Evolutionary conservation across 1,140 invertebrate species (phyloP).

Genomic region (Asbolus verrucosus): DNA sequence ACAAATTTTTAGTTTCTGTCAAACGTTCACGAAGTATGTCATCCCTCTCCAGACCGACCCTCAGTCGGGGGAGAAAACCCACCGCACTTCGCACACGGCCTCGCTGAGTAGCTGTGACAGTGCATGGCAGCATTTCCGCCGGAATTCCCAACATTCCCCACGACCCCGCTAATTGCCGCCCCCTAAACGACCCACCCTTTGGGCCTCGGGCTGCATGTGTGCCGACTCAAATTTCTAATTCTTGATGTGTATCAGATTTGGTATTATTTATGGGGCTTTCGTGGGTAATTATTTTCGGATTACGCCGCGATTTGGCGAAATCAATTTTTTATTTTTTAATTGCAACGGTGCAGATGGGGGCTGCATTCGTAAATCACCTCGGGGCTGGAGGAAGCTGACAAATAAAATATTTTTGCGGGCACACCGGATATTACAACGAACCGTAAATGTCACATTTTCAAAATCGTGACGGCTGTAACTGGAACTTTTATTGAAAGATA

Average conservation of each 20-base stretch:
- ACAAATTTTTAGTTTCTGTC: conserved; percentile 30
- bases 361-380: neutral
- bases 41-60: neutral
- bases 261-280: conserved; percentile 48
- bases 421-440: too few relatives aligned
- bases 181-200: conserved; percentile 42
- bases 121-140: conserved; percentile 50
- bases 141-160: conserved; percentile 55
- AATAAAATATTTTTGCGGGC: too few relatives aligned
- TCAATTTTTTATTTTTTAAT: conserved; percentile 42
- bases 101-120: conserved; percentile 45
- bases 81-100: too few relatives aligned
- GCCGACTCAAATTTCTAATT: conserved; percentile 50
- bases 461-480: too few relatives aligned
- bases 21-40: conserved; percentile 22
- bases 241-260: conserved; percentile 51
- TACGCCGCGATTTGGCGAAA: conserved; percentile 6
- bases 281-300: conserved; percentile 52
- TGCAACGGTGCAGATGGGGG: neutral
- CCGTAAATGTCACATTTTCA: too few relatives aligned
- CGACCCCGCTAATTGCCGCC: conserved; percentile 55
- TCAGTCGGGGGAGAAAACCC: neutral
- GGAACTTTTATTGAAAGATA: too few relatives aligned
- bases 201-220: conserved; percentile 39
- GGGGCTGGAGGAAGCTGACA: too few relatives aligned